Evolutionary conservation across 2,888 invertebrate genomes (phyloP).

Genomic region (Amphiduros pacificus): DNA sequence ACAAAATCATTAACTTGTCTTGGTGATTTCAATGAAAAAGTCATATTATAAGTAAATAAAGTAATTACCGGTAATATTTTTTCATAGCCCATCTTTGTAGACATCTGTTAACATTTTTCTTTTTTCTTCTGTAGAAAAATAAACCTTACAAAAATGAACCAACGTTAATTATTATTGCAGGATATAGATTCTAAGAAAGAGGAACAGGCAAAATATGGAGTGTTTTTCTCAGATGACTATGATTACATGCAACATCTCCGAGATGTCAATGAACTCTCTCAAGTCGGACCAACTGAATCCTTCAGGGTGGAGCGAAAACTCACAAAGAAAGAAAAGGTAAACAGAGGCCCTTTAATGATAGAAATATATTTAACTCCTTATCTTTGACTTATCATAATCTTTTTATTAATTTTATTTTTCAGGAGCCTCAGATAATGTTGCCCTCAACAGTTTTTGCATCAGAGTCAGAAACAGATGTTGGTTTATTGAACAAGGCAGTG

Average conservation of each 20-base stretch:
- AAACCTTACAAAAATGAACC: neutral
- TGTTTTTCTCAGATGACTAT: constrained; percentile 93
- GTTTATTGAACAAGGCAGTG: constrained; percentile 80
- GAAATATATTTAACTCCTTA: no score
- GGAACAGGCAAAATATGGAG: constrained; percentile 79
- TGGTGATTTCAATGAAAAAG: no score
- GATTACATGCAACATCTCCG: constrained; percentile 89
- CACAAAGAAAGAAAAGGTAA: no score
- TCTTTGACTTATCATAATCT: no score
- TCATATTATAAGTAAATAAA: no score
- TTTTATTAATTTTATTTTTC: constrained; percentile 3
- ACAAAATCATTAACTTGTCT: no score
- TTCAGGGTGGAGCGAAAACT: neutral
- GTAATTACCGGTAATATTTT: no score
- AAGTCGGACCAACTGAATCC: constrained; percentile 25
- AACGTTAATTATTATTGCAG: neutral
- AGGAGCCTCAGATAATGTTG: constrained; percentile 62
- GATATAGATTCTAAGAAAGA: constrained; percentile 34
- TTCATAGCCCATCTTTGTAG: no score
- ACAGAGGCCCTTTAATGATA: no score
- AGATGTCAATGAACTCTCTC: constrained; percentile 34
- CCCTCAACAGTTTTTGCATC: constrained; percentile 90
- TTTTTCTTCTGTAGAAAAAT: neutral
- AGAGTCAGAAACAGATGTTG: constrained; percentile 79
- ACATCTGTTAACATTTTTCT: no score